Conservation (phyloP, 2,888 invertebrate species). For the Melanargia galathea region DNA sequence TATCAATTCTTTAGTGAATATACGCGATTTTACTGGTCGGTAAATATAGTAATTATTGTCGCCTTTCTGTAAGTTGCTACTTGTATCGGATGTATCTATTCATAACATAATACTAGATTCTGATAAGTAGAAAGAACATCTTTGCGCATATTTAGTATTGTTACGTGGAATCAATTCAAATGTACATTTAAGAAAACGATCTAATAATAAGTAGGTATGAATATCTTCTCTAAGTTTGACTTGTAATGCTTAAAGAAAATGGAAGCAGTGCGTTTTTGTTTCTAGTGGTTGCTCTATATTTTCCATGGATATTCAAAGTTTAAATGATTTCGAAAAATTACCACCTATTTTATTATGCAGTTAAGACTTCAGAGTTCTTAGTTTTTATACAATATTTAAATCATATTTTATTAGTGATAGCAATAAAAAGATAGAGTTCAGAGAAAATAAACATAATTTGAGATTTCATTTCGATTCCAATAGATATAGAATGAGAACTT, state of each 20-base stretch:
- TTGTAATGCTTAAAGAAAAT: no score
- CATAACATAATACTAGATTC: neutral
- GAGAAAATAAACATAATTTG: conserved; percentile 13
- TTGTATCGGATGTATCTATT: neutral
- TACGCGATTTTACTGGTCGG: conserved; percentile 14
- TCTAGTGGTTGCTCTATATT: no score
- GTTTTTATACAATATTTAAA: neutral
- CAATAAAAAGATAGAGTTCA: neutral
- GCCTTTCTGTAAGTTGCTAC: neutral
- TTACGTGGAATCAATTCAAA: no score
- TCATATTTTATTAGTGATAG: neutral
- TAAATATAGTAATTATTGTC: neutral
- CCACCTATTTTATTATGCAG: neutral
- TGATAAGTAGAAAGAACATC: neutral
- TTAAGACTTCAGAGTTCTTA: neutral
- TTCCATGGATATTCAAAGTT: no score
- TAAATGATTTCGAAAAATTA: neutral
- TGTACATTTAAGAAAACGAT: no score
- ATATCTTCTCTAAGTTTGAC: no score
- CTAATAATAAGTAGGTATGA: no score
- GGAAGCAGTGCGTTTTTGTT: no score
- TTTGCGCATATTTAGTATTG: no score
- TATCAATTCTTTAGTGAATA: conserved; percentile 24
- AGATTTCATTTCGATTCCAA: conserved; percentile 14
- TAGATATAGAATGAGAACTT: neutral